These are phyloP conservation scores for Drosophila santomea DNA, from an alignment of 1,140 invertebrate species.

Conservation along the genomic window DNA sequence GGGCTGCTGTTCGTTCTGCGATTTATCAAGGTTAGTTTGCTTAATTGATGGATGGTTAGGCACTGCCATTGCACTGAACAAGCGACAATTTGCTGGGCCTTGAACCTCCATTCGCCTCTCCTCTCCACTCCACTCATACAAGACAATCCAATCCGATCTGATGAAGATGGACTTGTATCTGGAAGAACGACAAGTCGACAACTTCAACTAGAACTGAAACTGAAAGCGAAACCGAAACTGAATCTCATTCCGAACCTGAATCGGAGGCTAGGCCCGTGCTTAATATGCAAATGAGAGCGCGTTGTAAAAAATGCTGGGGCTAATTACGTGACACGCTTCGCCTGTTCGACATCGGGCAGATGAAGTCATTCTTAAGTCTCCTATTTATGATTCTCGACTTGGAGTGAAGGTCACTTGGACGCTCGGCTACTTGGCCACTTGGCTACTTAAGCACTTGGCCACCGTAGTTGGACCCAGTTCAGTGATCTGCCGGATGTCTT, in stretches of 20 bases:
- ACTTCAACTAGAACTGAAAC: not conserved
- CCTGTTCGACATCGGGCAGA: conserved; percentile 56
- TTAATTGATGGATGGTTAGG: conserved; percentile 70
- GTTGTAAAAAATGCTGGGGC: conserved; percentile 66
- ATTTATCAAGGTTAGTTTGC: conserved; percentile 56
- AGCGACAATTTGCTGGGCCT: conserved; percentile 75
- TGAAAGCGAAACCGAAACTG: not conserved
- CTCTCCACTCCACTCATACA: not conserved
- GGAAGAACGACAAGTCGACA: conserved; percentile 26
- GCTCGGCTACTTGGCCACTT: not conserved
- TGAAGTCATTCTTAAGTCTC: conserved; percentile 65
- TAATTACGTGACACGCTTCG: conserved; percentile 80
- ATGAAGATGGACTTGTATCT: conserved; percentile 46
- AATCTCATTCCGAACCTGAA: conserved; percentile 17
- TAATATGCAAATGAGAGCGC: conserved; percentile 70
- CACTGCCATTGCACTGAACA: conserved; percentile 50
- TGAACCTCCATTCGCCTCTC: conserved; percentile 53
- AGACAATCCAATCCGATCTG: not conserved
- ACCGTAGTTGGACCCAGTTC: conserved; percentile 41
- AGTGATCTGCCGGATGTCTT: conserved; percentile 74
- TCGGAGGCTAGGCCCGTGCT: conserved; percentile 48
- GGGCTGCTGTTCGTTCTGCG: conserved; percentile 57
- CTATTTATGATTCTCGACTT: conserved; percentile 64
- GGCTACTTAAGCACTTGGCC: not conserved
- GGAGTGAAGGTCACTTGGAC: conserved; percentile 47